These are phyloP conservation scores for Imbricaverruca yamaguchii DNA, from an alignment of 2,888 invertebrate species.

Conservation along the genomic window DNA sequence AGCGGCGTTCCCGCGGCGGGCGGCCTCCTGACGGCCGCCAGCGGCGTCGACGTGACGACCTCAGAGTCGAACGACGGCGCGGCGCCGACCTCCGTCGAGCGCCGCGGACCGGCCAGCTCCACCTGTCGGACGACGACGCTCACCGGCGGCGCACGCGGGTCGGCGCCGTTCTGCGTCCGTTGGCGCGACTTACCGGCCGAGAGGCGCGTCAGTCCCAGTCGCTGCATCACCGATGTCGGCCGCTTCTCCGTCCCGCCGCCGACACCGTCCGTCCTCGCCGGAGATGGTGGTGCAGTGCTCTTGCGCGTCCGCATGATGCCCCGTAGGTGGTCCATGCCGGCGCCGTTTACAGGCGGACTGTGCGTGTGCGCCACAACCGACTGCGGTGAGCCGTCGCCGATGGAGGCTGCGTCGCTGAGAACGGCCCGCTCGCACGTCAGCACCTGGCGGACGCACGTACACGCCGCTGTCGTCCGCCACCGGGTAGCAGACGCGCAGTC, in stretches of 20 bases:
- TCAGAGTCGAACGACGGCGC: not conserved
- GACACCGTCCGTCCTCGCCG: no score
- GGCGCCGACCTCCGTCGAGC: not conserved
- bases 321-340: not conserved
- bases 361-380: no score
- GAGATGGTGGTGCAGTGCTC: no score
- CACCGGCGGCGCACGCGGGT: not conserved
- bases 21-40: not conserved
- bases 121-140: not conserved
- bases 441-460: not conserved
- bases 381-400: no score
- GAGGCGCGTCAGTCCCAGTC: not conserved
- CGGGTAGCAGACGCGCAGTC: not conserved
- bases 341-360: not conserved
- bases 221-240: not conserved
- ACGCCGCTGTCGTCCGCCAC: not conserved
- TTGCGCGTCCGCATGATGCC: no score
- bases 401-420: not conserved
- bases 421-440: slow-evolving; percentile 8
- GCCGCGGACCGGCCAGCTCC: not conserved
- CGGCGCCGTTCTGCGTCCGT: no score
- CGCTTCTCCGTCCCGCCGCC: not conserved
- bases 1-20: not conserved
- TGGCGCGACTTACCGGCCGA: not conserved
- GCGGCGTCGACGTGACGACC: not conserved